Percentiles rank a stretch among this genome's conserved stretches.
phyloP scores from a whole-genome alignment of 2,113 vertebrate species.

The Campylorhamphus procurvoides region DNA sequence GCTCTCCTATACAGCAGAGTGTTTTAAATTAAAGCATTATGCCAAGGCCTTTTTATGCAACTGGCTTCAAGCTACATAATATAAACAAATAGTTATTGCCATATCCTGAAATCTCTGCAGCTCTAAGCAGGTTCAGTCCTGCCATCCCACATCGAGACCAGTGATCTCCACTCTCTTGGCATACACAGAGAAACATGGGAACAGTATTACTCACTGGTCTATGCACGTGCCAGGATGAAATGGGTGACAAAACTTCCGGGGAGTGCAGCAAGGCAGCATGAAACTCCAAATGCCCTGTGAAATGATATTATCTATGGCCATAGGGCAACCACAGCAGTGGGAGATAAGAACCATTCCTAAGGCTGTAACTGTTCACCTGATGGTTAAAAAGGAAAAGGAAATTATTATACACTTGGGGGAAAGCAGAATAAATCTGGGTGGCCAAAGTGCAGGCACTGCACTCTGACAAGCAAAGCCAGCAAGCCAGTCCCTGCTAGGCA shows the following conservation, averaged over 20 bases:
- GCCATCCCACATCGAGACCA: neutral
- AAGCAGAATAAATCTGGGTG: neutral
- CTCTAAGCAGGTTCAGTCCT: neutral
- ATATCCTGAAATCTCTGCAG: neutral
- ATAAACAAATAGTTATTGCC: neutral
- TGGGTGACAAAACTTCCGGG: neutral
- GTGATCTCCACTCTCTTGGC: neutral
- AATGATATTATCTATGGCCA: neutral
- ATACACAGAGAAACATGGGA: neutral
- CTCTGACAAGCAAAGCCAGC: neutral
- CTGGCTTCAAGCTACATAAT: neutral
- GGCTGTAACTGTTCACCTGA: neutral
- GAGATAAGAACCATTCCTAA: neutral
- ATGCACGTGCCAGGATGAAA: neutral
- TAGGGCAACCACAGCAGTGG: neutral
- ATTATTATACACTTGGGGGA: neutral
- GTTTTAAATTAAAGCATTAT: neutral
- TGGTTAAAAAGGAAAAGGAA: neutral
- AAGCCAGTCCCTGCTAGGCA: neutral
- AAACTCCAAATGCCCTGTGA: rapidly evolving
- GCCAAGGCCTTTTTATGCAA: neutral
- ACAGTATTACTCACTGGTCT: neutral
- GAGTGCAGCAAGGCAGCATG: neutral
- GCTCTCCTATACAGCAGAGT: neutral
- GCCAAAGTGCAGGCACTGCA: neutral